Evolutionary conservation across 2,113 vertebrate genomes (phyloP), one percentile per base, ranked within the genome.

Genomic region (Erpornis zantholeuca): DNA sequence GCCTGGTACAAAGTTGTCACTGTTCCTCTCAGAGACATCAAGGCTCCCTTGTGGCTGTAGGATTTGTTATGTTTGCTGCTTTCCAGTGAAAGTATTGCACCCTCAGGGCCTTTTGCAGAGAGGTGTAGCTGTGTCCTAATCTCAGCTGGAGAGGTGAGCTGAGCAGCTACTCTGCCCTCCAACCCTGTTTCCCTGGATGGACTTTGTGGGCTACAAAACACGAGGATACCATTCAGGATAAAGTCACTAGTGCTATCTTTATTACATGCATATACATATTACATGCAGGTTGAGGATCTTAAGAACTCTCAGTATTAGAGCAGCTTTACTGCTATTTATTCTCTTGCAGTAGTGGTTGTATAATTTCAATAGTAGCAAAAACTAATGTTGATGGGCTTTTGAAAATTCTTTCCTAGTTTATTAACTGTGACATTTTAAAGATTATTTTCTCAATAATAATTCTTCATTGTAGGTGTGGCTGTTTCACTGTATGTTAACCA

Each of bases 1-100:
- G 3, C 24, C 29, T 38, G 27, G 28, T 15, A 56, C 1, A 1
- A 63, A n/a, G 28, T 1, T 53, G 23, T 44, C 1, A 3, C 4
- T 33, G 6, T 54, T 87, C 45, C 23, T 36, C 29, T 57, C 50
- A 7, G 15, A 77, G 14, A 13, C 12, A 8, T 33, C 64, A 92
- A 40, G 35, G 28, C 42, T 92, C 29, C 15, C 17, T 63, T 50
- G 7, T 27, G n/a, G 23, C 25, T 57, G 5, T 57, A 36, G 20
- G 17, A 45, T 59, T 90, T 61, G 15, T 70, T 77, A 42, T 0
- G 0, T 10, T 10, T 44, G 0, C 20, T 89, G 25, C 11, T 75
- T 8, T 69, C 56, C 45, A 8, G 10, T 50, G 60, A 38, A 60
- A n/a, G 38, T 16, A 69, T 3, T 3, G 15, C 40, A 53, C 36